Evolutionary conservation across 1,140 invertebrate genomes (phyloP).

Genomic region (Caenorhabditis elegans): DNA sequence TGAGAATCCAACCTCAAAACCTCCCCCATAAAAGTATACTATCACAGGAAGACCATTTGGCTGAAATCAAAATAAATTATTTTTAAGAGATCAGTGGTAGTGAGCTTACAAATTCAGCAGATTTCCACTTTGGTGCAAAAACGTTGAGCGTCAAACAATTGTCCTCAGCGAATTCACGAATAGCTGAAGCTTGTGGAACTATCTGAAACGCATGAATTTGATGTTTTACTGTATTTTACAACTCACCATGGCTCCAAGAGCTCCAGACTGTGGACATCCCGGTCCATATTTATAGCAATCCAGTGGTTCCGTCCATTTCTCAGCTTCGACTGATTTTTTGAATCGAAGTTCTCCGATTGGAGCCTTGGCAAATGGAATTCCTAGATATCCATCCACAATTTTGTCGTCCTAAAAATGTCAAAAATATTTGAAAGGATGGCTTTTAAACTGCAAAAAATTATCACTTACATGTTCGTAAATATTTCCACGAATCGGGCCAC

Average conservation of each 20-base stretch:
- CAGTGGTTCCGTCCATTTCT: neutral
- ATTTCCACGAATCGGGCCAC: neutral
- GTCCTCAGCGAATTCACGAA: neutral
- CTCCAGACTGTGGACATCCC: neutral
- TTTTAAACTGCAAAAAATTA: too few species aligned
- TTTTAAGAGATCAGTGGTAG: neutral
- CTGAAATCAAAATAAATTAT: neutral
- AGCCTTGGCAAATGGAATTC: constrained; percentile 43
- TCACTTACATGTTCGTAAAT: neutral
- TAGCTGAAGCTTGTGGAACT: neutral
- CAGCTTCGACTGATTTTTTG: neutral
- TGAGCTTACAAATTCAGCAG: neutral
- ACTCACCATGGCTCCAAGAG: neutral
- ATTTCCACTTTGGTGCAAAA: neutral
- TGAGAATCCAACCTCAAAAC: constrained; percentile 2
- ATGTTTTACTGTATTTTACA: too few species aligned
- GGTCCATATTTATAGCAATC: neutral
- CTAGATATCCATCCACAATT: constrained; percentile 30
- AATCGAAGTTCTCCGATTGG: constrained; percentile 11
- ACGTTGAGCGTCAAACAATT: constrained; percentile 3
- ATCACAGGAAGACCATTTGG: constrained; percentile 32
- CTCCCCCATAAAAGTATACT: too few species aligned
- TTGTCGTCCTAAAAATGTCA: neutral
- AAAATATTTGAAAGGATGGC: neutral
- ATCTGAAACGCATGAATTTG: neutral